phyloP scores from a whole-genome alignment of 2,113 vertebrate genomes.

The Cebus imitator region DNA sequence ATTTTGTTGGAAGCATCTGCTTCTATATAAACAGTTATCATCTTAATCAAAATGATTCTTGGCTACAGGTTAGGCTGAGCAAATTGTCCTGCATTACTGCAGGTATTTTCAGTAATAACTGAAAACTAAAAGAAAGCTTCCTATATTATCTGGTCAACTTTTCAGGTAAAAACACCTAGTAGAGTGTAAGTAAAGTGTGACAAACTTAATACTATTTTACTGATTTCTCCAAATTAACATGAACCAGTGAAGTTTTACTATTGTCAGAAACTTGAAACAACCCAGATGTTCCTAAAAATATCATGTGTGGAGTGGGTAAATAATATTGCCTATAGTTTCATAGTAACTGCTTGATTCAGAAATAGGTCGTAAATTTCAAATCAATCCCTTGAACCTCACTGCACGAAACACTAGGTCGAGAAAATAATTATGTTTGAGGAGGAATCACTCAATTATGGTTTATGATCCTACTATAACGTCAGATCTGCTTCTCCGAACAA shows the following conservation, averaged over 20 bases:
- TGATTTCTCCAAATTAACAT: neutral
- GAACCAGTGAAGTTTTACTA: neutral
- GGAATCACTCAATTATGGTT: neutral
- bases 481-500: neutral
- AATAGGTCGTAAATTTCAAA: neutral
- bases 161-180: neutral
- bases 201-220: neutral
- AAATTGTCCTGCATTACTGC: neutral
- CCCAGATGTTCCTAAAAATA: neutral
- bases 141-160: neutral
- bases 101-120: neutral
- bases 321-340: neutral
- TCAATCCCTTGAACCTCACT: neutral
- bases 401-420: neutral
- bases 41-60: neutral
- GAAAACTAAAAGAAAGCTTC: neutral
- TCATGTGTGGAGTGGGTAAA: neutral
- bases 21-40: neutral
- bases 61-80: neutral
- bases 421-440: conserved; percentile 27
- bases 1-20: neutral
- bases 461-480: neutral
- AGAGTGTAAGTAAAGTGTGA: neutral
- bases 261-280: conserved; percentile 9
- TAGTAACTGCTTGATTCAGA: neutral